Conservation (phyloP, 2,888 invertebrate species). For the Oscheius myriophilus region DNA sequence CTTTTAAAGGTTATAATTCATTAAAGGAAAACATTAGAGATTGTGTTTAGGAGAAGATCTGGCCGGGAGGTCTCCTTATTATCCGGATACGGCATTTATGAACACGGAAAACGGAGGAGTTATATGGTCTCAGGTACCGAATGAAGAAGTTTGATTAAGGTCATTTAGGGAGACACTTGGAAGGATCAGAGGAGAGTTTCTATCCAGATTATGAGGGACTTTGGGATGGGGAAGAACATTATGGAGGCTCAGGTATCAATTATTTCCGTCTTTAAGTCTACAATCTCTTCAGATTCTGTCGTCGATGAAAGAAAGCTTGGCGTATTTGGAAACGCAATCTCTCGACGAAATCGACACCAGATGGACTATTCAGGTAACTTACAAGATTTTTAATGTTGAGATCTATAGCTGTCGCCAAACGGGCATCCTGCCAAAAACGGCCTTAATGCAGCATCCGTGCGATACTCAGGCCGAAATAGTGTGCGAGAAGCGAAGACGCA, state of each 20-base stretch:
- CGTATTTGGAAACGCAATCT: not conserved
- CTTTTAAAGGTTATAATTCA: conserved; percentile 23
- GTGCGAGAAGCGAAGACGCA: too few species aligned
- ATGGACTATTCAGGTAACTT: not conserved
- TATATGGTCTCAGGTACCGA: conserved; percentile 21
- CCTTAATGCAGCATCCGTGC: too few species aligned
- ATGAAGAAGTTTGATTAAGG: not conserved
- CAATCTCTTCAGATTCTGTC: not conserved
- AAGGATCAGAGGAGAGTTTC: conserved; percentile 44
- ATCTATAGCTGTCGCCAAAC: too few species aligned
- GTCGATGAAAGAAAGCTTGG: not conserved
- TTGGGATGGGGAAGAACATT: conserved; percentile 48
- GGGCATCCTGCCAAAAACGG: too few species aligned
- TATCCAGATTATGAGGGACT: conserved; percentile 50
- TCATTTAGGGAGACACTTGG: conserved; percentile 50
- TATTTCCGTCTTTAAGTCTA: not conserved
- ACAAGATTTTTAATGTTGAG: not conserved
- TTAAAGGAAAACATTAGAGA: too few species aligned
- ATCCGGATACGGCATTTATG: conserved; percentile 33
- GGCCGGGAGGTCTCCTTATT: conserved; percentile 32
- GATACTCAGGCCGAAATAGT: too few species aligned
- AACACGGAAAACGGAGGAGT: conserved; percentile 30
- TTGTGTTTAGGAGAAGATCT: conserved; percentile 32
- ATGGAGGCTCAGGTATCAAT: conserved; percentile 50
- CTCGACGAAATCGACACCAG: not conserved